Evolutionary conservation across 64 coral and sea anemone species (phyloP), one percentile per base, ranked within the genome.

Genomic region (Orbicella faveolata): DNA sequence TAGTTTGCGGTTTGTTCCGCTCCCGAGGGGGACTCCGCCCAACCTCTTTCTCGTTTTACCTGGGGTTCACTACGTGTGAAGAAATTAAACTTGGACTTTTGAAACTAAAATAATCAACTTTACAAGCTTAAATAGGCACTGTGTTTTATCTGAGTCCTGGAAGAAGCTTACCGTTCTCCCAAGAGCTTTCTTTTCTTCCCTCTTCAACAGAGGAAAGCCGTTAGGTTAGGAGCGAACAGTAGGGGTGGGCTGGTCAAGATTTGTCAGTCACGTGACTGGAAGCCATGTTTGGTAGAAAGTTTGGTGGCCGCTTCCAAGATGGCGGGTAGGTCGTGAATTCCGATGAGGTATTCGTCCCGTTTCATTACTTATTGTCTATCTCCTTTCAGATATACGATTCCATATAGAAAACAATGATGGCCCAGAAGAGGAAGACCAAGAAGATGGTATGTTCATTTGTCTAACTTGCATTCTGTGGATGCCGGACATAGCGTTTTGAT

Each of bases 271-370:
- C 97, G 93, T 94, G 97, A 89, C 89, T 91, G 67, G 75, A 89
- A 90, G 78, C 88, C 90, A 93, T 88, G 93, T 92, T 88, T 95
- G 88, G 75, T 84, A 86, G 80, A 87, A 93, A 84, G 93, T 92
- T 88, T 95, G 88, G 80, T 88, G 89, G 80, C 79, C 90, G 90
- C 80, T 92, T 94, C 86, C 97, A 99, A 99, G 90, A 99, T 99
- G 97, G 97, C 97, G 97, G 97, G 97, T 99, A 99, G 83, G 97
- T 99, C 73, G 64, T 91, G 88, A 93, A 92, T 89, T 93, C 91
- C 54, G 41, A 76, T 83, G 93, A 79, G 53, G 83, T 92, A 66
- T 82, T 61, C 83, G 66, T 74, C 78, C 37, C 79, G 75, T 89
- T 79, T 79, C 75, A 73, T 84, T 88, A 63, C 77, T 93, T 54